Evolutionary conservation across 2,113 vertebrate genomes (phyloP), one percentile per base, ranked within the genome.

Genomic region (Osmerus mordax): DNA sequence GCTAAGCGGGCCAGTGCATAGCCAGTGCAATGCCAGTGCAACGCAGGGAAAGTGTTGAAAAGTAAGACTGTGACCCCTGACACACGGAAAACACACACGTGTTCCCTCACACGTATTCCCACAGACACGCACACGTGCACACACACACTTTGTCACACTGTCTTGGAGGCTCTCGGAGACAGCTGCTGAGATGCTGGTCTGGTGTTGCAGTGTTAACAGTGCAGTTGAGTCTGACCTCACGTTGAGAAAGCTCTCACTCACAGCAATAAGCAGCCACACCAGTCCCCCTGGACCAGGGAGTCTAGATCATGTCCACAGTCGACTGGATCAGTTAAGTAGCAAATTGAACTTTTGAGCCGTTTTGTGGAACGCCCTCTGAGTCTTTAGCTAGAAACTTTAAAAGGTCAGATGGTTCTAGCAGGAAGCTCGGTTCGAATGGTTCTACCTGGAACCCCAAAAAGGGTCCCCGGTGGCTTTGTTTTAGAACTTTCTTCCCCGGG

Each of bases 191-290:
- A 58, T 25, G 36, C 72, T 81, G 23, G 0, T 69, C 69, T 21
- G 67, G 67, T 82, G 74, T 72, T 47, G 53, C 78, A 70, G 81
- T 82, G 80, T 86, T 85, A 79, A 86, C 83, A 73, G 77, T 59
- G 69, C 11, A 75, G 75, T 65, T 68, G 75, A 67, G 74, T 69
- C 71, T 75, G 81, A 83, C 28, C 9, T 4, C 67, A 78, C 6
- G 52, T 73, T 83, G 83, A 86, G 73, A 84, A 83, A 81, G 76
- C 51, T 72, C 72, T 81, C 52, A 80, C 80, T 84, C 76, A 12
- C 66, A 29, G 21, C 61, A 69, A 61, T 63, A 73, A 41, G 71
- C 53, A 56, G 67, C 54, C 78, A 76, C 78, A 73, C 3, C 67
- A 70, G 79, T 83, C 82, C 68, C 53, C 78, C 83, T 84, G 84